These are phyloP conservation scores for Tigriopus californicus DNA, from an alignment of 2,888 invertebrate species.

Conservation along the genomic window DNA sequence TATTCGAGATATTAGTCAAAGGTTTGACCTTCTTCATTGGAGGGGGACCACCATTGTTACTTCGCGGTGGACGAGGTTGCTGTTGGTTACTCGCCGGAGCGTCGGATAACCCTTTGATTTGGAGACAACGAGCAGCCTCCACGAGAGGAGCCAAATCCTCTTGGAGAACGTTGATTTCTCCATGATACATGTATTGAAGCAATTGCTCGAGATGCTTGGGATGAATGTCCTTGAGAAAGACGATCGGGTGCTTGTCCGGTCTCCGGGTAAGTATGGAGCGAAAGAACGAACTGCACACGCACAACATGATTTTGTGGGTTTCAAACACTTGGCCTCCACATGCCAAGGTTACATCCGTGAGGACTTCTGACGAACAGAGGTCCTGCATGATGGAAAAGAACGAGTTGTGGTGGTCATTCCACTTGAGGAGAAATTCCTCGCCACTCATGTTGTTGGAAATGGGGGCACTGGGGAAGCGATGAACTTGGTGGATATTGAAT, in stretches of 20 bases:
- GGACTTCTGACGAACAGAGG: slow-evolving; percentile 21
- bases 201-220: slow-evolving; percentile 19
- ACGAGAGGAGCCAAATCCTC: slow-evolving; percentile 19
- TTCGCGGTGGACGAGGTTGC: background rate
- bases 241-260: slow-evolving; percentile 18
- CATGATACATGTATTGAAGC: slow-evolving; percentile 20
- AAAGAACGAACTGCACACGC: slow-evolving; percentile 24
- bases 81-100: background rate
- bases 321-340: slow-evolving; percentile 23
- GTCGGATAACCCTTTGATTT: slow-evolving; percentile 19
- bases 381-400: slow-evolving; percentile 23
- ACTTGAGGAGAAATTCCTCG: slow-evolving; percentile 23
- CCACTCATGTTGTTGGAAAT: no score
- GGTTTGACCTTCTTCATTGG: slow-evolving; percentile 1
- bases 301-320: slow-evolving; percentile 24
- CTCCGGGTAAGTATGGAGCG: slow-evolving; percentile 17
- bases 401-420: slow-evolving; percentile 24
- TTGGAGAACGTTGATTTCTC: slow-evolving; percentile 21
- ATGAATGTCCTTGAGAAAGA: slow-evolving; percentile 20
- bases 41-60: background rate
- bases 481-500: no score
- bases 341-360: slow-evolving; percentile 24
- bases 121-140: slow-evolving; percentile 19
- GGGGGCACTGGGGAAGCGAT: no score
- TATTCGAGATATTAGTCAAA: no score